phyloP scores from a whole-genome alignment of 2,113 vertebrate species.

The Potamarius usumacintae region DNA sequence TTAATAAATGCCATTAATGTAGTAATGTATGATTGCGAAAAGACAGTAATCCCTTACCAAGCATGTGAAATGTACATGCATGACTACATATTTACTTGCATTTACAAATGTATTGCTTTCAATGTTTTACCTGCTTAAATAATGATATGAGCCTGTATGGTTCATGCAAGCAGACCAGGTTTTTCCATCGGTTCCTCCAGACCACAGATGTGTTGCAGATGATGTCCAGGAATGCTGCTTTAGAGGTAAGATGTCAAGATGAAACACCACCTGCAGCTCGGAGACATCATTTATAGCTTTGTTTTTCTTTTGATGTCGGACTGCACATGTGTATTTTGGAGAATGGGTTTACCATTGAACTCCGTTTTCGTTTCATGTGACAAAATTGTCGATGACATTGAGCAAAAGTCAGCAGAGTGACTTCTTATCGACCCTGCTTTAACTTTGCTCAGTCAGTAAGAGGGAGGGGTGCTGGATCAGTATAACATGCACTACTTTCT shows the following conservation, averaged over 20 bases:
- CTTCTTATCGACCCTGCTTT: background rate
- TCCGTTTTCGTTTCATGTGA: background rate
- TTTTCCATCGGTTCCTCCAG: background rate
- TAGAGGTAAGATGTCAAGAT: conserved; percentile 42
- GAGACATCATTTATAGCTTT: background rate
- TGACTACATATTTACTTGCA: background rate
- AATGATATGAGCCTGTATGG: background rate
- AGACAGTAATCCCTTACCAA: background rate
- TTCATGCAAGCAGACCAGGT: background rate
- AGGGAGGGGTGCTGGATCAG: background rate
- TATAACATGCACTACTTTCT: background rate
- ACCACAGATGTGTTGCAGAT: conserved; percentile 64
- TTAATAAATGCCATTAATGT: too few species aligned
- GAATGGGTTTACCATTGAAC: background rate
- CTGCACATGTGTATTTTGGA: background rate
- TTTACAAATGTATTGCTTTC: background rate
- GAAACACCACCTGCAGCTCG: conserved; percentile 44
- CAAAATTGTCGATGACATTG: background rate
- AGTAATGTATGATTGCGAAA: background rate
- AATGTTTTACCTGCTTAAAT: background rate
- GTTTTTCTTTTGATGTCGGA: conserved; percentile 12
- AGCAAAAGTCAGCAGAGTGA: background rate
- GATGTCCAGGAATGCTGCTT: conserved; percentile 59
- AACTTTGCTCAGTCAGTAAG: background rate
- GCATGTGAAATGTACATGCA: background rate